Evolutionary conservation across 2,113 vertebrate species (phyloP), one percentile per base, ranked within the genome.

Genomic region (Brachypodius melanocephalos): DNA sequence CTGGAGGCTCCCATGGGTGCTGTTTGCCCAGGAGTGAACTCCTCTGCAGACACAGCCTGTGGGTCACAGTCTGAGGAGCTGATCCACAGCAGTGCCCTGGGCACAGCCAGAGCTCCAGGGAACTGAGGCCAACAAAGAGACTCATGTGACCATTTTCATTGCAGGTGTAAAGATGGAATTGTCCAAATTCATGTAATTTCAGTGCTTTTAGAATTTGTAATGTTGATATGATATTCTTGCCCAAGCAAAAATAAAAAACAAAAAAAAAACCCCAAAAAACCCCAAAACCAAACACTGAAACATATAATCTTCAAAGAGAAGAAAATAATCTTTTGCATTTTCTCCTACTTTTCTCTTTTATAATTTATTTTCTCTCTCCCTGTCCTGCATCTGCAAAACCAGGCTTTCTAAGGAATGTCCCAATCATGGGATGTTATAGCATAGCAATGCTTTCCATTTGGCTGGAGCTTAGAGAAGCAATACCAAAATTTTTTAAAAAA

Each of bases 71-170:
- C 29, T 65, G 67, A 72, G 65, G 24, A 75, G 62, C 9, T 1
- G 61, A 63, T n/a, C 16, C 46, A 32, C 78, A 69, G 42, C 3
- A 4, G 25, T 14, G 28, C 25, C 45, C 54, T 2, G 1, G 48
- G 32, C 17, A 69, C 63, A 62, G 49, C 8, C 25, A 80, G 40
- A 43, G 26, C 29, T 38, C 20, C 32, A 29, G 29, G 40, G 25
- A 43, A 29, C n/a, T 52, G 36, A 72, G 5, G 52, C 14, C 0
- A 0, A 12, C 0, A 0, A 59, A 59, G 31, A 29, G 4, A 59
- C 79, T 49, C 61, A 36, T 14, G 24, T 4, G 12, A 34, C 20
- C 12, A 3, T 26, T 85, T 78, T 21, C 66, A 75, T 8, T 36
- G 40, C 15, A 36, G 32, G 8, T 31, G 8, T 48, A 45, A 79